Conservation (phyloP, 1,140 invertebrate genomes). For the Aphaenogaster floridana region DNA sequence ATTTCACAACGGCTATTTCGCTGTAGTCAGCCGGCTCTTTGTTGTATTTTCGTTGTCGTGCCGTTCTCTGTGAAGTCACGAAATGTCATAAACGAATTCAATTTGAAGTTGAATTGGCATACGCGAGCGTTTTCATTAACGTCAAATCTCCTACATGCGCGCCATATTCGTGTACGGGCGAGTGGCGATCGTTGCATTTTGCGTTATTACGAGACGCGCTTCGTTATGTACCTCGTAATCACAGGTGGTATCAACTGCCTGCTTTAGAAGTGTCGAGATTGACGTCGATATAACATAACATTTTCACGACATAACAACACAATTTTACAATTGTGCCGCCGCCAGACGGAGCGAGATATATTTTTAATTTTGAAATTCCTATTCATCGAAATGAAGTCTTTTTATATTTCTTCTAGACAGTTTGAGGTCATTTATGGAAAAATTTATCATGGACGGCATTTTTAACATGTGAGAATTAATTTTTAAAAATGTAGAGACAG, state of each 20-base stretch:
- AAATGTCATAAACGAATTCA: constrained; percentile 63
- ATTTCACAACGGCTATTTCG: constrained; percentile 41
- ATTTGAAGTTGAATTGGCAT: constrained; percentile 61
- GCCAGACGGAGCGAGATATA: constrained; percentile 8
- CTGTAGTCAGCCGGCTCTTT: constrained; percentile 37
- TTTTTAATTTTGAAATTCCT: constrained; percentile 26
- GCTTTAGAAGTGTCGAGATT: constrained; percentile 28
- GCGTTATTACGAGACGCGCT: constrained; percentile 56
- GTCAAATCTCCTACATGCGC: constrained; percentile 50
- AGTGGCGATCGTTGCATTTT: constrained; percentile 61
- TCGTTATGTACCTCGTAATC: constrained; percentile 56
- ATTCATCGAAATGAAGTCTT: background rate
- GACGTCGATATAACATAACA: constrained; percentile 35
- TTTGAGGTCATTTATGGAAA: constrained; percentile 15
- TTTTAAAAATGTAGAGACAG: background rate
- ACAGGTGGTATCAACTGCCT: constrained; percentile 43
- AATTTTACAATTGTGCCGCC: background rate
- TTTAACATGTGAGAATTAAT: background rate
- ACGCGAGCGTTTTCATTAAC: constrained; percentile 62
- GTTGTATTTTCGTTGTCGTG: constrained; percentile 50
- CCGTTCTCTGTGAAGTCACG: constrained; percentile 48
- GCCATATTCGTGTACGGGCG: background rate
- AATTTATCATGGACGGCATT: background rate
- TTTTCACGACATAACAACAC: background rate
- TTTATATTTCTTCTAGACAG: background rate